A percentile compares a stretch with the other conserved stretches of the same genome.
Conservation (phyloP, 2,888 invertebrate species). For the Theodoxus fluviatilis region DNA sequence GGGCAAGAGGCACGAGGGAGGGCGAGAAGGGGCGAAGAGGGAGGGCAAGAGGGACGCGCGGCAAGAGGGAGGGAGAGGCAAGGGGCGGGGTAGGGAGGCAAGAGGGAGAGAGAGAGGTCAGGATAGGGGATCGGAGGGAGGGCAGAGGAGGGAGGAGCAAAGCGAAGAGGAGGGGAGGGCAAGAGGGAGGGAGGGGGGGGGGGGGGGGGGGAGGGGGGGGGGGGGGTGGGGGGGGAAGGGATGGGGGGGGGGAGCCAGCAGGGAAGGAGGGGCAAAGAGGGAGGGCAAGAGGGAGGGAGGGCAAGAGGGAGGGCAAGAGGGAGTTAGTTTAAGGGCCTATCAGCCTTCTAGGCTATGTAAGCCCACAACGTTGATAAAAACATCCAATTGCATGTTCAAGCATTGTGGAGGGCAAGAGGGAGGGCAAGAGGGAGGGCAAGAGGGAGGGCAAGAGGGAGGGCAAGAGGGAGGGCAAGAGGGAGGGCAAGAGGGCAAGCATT, state of each 20-base stretch:
- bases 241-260: neutral
- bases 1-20: neutral
- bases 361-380: too few relatives aligned
- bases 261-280: neutral
- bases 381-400: too few relatives aligned
- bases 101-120: neutral
- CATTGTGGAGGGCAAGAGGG: too few relatives aligned
- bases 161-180: neutral
- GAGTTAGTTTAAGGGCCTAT: too few relatives aligned
- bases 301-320: too few relatives aligned
- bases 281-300: neutral
- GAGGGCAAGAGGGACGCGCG: neutral
- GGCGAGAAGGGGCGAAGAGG: neutral
- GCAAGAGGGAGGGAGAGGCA: neutral
- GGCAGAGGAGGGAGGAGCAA: conserved; percentile 15
- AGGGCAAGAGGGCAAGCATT: too few relatives aligned
- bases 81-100: neutral
- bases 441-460: too few relatives aligned
- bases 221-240: conserved; percentile 6
- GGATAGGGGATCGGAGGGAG: neutral
- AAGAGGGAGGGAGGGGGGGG: neutral
- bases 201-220: conserved; percentile 6
- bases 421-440: too few relatives aligned
- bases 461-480: too few relatives aligned
- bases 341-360: too few relatives aligned